Conservation (phyloP, 2,113 vertebrate species). For the Grallaria varia region DNA sequence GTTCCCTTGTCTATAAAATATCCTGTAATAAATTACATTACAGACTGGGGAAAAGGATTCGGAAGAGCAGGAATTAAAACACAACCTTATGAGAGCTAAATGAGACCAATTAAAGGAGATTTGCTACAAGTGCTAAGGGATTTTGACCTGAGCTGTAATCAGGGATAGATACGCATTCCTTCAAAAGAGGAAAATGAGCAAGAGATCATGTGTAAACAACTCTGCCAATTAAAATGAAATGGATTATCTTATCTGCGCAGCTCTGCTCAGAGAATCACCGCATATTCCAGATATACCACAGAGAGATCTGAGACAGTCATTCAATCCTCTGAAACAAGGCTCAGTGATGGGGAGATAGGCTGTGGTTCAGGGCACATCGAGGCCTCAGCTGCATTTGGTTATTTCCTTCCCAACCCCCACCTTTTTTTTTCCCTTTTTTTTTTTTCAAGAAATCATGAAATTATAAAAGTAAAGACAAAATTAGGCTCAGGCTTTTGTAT, state of each 20-base stretch:
- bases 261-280: not conserved
- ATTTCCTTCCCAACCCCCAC: rapidly evolving
- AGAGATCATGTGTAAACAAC: constrained; percentile 55
- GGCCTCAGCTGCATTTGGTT: not conserved
- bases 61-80: constrained; percentile 17
- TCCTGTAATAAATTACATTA: constrained; percentile 46
- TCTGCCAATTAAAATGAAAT: constrained; percentile 61
- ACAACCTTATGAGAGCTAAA: constrained; percentile 54
- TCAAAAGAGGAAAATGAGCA: constrained; percentile 34
- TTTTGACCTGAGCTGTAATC: constrained; percentile 62
- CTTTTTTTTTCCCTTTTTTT: too few relatives aligned
- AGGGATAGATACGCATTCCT: constrained; percentile 32
- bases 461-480: not conserved
- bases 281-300: not conserved
- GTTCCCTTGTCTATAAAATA: constrained; percentile 33
- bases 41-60: constrained; percentile 35
- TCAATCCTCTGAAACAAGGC: not conserved
- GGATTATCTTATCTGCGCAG: constrained; percentile 46
- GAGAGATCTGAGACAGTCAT: not conserved
- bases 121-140: constrained; percentile 61
- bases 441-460: not conserved
- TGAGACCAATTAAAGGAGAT: constrained; percentile 67
- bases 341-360: not conserved
- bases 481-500: not conserved
- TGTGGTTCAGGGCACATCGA: not conserved